Base-by-base conservation (phyloP, 2,888 invertebrate species). In the Drosophila recens region DNA sequence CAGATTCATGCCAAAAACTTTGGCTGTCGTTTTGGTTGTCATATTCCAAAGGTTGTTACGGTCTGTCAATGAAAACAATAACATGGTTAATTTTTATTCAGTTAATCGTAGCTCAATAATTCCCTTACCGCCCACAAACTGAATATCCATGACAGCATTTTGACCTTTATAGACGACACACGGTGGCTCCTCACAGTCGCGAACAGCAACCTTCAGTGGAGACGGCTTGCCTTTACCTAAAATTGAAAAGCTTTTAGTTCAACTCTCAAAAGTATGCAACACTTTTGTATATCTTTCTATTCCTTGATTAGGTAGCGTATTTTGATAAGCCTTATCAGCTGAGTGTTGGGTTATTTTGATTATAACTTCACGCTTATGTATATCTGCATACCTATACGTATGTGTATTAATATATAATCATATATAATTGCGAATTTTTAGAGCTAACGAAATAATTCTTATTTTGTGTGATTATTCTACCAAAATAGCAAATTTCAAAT, bases 151-250 rank as follows among this genome's bases (percentile, higher is more conserved):
- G 0, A 87, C 20, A 1, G 84, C 90, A 20, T 42, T 43, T 8
- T 66, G 51, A 20, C 91, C 92, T 36, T 90, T 91, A 23, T 87
- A 65, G 2, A 92, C 89, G 23, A 79, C 58, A 36, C 92, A 92
- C 0, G 92, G 92, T 17, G 88, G 86, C 2, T 48, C 70, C 0
- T 66, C 80, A 42, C 92, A 92, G 45, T 90, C 90, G 3, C 65
- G 52, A 0, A 92, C 67, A 1, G 49, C 34, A 1, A 91, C 91
- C 5, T 58, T 79, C 15, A 86, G 52, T 20, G 92, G 90, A 13
- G 56, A 57, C 4, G 91, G 91, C 45, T 59, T 52, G 17, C 52
- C 52, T 46, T 67, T 68, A 36, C 86, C 89, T 86, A 56, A 0
- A 72, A 72, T 23, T 5, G 0, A 56, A 43, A 56, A 56, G 43